A percentile compares a stretch with the other conserved stretches of the same genome.
Evolutionary conservation across 2,888 invertebrate genomes (phyloP).

Genomic region (Scaptomyza reducta): DNA sequence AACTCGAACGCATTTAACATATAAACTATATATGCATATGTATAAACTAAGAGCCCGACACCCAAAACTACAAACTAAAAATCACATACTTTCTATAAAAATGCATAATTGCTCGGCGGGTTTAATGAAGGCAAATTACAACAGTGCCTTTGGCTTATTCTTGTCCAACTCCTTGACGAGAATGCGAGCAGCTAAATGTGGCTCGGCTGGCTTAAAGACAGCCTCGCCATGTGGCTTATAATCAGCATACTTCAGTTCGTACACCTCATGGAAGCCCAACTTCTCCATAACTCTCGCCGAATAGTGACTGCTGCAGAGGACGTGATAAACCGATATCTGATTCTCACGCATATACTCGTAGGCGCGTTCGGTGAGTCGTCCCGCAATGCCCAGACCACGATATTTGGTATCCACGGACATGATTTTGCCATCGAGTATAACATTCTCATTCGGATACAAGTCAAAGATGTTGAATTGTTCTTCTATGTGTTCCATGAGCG

Average conservation of each 20-base stretch:
- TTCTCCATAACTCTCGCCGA: constrained; percentile 90
- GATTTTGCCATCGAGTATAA: constrained; percentile 83
- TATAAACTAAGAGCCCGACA: constrained; percentile 56
- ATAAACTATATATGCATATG: background rate
- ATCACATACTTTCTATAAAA: constrained; percentile 67
- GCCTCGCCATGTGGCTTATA: constrained; percentile 87
- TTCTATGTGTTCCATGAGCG: constrained; percentile 85
- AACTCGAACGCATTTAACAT: constrained; percentile 13
- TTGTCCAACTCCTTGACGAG: constrained; percentile 85
- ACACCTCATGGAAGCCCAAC: constrained; percentile 89
- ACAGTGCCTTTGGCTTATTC: constrained; percentile 26
- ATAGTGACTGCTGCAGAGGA: constrained; percentile 91
- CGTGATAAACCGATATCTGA: constrained; percentile 86
- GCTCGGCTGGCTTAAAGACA: constrained; percentile 88
- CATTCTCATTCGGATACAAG: constrained; percentile 83
- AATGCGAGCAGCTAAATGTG: constrained; percentile 87
- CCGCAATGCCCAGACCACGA: constrained; percentile 84
- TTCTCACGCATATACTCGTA: constrained; percentile 82
- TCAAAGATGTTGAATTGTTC: constrained; percentile 84
- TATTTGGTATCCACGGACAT: constrained; percentile 83
- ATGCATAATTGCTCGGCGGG: constrained; percentile 28
- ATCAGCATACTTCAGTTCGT: constrained; percentile 87
- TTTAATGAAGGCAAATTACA: constrained; percentile 26
- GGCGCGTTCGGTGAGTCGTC: constrained; percentile 80
- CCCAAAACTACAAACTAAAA: constrained; percentile 75